Base-by-base conservation (phyloP, 1,140 invertebrate genomes). In the Brachystomella parvula region DNA sequence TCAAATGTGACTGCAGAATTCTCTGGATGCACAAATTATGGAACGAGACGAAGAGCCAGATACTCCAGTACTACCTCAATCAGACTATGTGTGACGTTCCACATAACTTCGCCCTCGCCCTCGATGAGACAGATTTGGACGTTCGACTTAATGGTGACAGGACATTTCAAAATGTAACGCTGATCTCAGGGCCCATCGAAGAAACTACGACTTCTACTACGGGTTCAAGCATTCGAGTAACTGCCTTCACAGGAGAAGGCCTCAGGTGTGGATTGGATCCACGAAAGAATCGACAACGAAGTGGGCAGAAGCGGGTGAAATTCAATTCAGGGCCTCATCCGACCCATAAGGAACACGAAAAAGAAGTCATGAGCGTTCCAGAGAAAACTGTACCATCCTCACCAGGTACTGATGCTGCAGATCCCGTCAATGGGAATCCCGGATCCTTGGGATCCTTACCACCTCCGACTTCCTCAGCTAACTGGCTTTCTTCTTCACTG, bases 1-100 rank as follows among this genome's bases (percentile, higher is more conserved):
- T 90, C 78, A 81, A 84, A 66, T 90, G 88, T 78, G 86, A 89
- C 80, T 89, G 87, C 76, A 84, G 86, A 67, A 78, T 89, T 65
- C 81, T 84, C 61, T 90, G 87, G 88, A 85, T 89, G 77, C 85
- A 86, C 77, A 79, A 79, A 39, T 76, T 90, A 64, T 82, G 83
- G 68, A 88, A 88, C 76, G 85, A 87, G 67, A 89, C 87, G 65
- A 83, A 83, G 75, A 87, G 86, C 74, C 77, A 80, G 65, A 82
- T 83, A 73, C 82, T 88, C 64, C 82, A 82, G 67, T 81, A 82
- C 65, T 83, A 84, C 30, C 78, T 89, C 49, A 84, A 87, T 53
- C 79, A 83, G 47, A 80, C 88, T 33, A 84, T 82, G 64, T 89
- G 87, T 76, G 81, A 84, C 75, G 79, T 87, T 74, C 60, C 47